phyloP scores from a whole-genome alignment of 2,888 invertebrate species.

The Hetaerina titia region DNA sequence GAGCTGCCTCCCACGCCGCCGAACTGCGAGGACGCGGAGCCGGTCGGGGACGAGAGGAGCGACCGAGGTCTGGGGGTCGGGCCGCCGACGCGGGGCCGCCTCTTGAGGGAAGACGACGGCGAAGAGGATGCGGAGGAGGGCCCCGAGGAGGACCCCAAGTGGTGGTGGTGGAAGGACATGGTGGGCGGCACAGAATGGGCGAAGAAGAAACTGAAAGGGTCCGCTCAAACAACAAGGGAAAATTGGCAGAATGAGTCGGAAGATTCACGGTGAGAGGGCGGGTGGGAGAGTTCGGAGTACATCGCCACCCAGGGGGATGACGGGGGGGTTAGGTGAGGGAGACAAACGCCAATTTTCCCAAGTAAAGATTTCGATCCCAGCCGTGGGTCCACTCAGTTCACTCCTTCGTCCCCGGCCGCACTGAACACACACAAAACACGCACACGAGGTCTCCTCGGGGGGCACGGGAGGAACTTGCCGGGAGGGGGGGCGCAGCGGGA shows the following conservation, averaged over 20 bases:
- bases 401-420: not conserved
- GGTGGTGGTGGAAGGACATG: constrained; percentile 58
- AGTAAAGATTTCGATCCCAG: not conserved
- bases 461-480: not conserved
- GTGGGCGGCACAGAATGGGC: not conserved
- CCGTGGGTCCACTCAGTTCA: not conserved
- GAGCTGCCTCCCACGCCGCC: constrained; percentile 46
- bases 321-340: not conserved
- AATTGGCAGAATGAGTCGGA: not conserved
- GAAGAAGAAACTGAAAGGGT: not conserved
- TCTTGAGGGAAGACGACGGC: constrained; percentile 59
- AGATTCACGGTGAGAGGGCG: not conserved
- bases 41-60: constrained; percentile 22
- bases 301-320: not conserved
- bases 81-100: constrained; percentile 43
- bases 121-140: constrained; percentile 48
- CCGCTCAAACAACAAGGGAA: not conserved
- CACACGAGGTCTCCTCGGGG: not conserved
- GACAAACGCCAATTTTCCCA: not conserved
- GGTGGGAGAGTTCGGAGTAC: not conserved
- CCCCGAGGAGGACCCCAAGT: constrained; percentile 48
- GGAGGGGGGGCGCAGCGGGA: not conserved
- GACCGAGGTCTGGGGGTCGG: constrained; percentile 36
- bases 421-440: constrained; percentile 4
- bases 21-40: constrained; percentile 67